phyloP scores from a whole-genome alignment of 2,797 vertebrate genomes.

The Catharus ustulatus region DNA sequence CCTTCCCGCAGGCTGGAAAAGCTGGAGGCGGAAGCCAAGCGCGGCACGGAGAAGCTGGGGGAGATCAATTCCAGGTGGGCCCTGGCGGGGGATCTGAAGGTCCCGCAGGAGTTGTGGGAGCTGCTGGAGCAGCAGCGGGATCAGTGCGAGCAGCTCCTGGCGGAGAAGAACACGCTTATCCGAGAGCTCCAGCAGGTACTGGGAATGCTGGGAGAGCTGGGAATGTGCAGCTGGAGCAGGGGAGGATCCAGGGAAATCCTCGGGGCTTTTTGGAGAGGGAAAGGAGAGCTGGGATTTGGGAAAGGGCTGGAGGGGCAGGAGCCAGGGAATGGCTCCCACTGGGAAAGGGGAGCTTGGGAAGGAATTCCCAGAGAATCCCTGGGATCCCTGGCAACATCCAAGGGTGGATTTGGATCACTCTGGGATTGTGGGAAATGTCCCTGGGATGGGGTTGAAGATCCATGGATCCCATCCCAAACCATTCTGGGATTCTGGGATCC shows the following conservation, averaged over 20 bases:
- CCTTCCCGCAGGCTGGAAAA: not conserved
- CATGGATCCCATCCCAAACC: too few relatives aligned
- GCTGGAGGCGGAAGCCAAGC: not conserved
- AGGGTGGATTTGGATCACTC: too few relatives aligned
- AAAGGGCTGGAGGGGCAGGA: too few relatives aligned
- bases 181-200: not conserved
- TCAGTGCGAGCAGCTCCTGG: not conserved
- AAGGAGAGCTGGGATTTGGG: not conserved
- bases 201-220: not conserved
- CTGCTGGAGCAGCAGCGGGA: not conserved
- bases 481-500: too few relatives aligned
- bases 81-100: fast-evolving
- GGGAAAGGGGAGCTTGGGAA: too few relatives aligned
- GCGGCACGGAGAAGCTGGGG: not conserved
- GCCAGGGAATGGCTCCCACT: too few relatives aligned
- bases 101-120: not conserved
- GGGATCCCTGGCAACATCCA: too few relatives aligned
- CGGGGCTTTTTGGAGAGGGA: not conserved
- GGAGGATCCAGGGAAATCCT: not conserved
- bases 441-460: too few relatives aligned
- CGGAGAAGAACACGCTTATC: not conserved
- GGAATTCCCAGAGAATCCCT: too few relatives aligned
- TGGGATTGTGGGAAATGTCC: too few relatives aligned
- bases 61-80: not conserved
- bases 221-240: not conserved